Base-by-base conservation (phyloP, 2,797 vertebrate species). In the Coregonus suidteri region DNA sequence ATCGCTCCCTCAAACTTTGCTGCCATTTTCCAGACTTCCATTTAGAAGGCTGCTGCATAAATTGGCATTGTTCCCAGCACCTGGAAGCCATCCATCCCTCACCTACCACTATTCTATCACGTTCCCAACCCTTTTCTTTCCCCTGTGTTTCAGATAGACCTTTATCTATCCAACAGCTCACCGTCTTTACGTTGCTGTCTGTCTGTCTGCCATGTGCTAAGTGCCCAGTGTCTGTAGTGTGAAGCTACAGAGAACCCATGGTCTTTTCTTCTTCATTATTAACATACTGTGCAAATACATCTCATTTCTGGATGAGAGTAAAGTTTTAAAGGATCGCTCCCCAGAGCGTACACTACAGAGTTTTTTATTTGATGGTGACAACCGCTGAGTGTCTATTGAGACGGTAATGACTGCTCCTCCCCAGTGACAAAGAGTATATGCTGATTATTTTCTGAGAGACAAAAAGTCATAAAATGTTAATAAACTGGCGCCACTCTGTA, bases 401-500 rank as follows among this genome's bases (percentile, higher is more conserved):
- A 82, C 59, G 70, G 75, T 78, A 79, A 78, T 69, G 72, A 70
- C 20, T 6, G 62, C 77, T 88, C 73, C 84, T 85, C 79, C 79
- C 80, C 85, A 79, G 88, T 83, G 79, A 83, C 76, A 72, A 76
- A 88, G 83, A 91, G 91, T 86, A 90, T 87, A 79, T 79, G 82
- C 85, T 90, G 86, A 91, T 93, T 94, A 92, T 93, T 92, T 87
- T 89, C 88, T 62, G 76, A 86, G 85, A 90, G 86, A 86, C 77
- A 81, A 84, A 76, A 82, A 89, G 86, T 91, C 92, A 88, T 88
- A 79, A 88, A 92, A 93, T 93, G 90, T 93, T 93, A 93, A 94
- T 94, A 92, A 94, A 93, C 90, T 88, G 87, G 83, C 86, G 85
- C 85, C 89, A 85, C 89, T 87, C 90, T 86, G 90, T 93, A 93